Base-by-base conservation (phyloP, 2,797 vertebrate species). In the Sebastes alutus region DNA sequence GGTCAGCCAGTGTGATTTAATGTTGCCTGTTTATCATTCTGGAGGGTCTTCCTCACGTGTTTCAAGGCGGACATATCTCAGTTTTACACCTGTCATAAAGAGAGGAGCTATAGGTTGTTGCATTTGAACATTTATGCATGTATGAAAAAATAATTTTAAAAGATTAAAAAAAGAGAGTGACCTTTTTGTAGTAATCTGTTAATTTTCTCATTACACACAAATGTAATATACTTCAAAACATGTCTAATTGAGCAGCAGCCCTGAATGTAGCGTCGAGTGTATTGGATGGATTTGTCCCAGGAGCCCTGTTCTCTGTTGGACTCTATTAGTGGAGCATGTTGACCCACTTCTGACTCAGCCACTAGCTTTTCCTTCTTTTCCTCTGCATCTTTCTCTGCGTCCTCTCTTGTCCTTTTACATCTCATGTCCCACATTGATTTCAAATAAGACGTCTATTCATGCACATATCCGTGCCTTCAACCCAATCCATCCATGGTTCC, bases 301-400 rank as follows among this genome's bases (percentile, higher is more conserved):
- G 72, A 79, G 77, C n/a, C 67, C 7, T 68, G 25, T 71, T 75
- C 59, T 83, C 78, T 81, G 68, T 78, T 75, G 67, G 65, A 85
- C 60, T 83, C 68, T 78, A 70, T 83, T 75, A 86, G 65, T 65
- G 64, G 42, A 83, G 70, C 67, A 23, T 67, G 66, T 67, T 87
- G 87, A 90, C 90, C 89, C 81, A 92, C 78, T 88, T 91, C 58
- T 69, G 30, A 84, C 56, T 85, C 62, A 58, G 46, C 55, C 63
- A 35, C 30, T 35, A 22, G 78, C 35, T 69, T 52, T 33, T 82
- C 32, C 30, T 67, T 33, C 5, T 61, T 23, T 79, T 80, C 18
- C 71, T 82, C 73, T 11, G 10, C 56, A 14, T 83, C 62, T 49
- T 55, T 35, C 46, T 62, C 59, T 61, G 7, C 66, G 52, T 69